Evolutionary conservation across 2,797 vertebrate genomes (phyloP), one percentile per base, ranked within the genome.

Genomic region (Galaxias olidus): DNA sequence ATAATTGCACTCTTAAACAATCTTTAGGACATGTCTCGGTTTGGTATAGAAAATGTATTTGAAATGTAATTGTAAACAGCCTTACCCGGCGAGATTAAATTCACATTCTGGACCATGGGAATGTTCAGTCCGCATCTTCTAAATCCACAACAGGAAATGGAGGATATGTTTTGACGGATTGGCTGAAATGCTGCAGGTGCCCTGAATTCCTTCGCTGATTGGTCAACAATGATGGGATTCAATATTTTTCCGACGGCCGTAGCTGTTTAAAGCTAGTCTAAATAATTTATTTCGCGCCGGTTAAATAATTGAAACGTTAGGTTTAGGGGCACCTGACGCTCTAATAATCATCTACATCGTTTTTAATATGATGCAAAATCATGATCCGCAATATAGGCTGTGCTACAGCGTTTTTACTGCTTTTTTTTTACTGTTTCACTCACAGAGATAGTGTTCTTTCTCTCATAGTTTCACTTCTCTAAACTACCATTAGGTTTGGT

Each of bases 261-360:
- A 9, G 61, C 66, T 81, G 81, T 86, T 74, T 63, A 74, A 10
- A 9, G 54, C 4, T 11, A 45, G 65, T 82, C 82, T 87, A 20
- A 92, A 92, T 92, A 74, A 91, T 92, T 91, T 43, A 93, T 85
- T 77, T 71, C 76, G 68, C 10, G 68, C 56, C 57, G 17, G 40
- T 80, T 91, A 1, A 91, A 90, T 91, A 82, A 93, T 91, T 93
- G 30, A 92, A 68, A 63, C 14, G 74, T 74, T 61, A 63, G 78
- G 52, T 64, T 71, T 79, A 61, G 6, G 30, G 30, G 30, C 30
- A 80, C 71, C 79, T 77, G 71, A 66, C 78, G 20, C 72, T 11
- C 70, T 11, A 30, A 30, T 30, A 30, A 30, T 30, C 30, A 30
- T 6, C 51, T 4, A 19, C 18, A 13, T 10, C 17, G 14, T 18